phyloP scores from a whole-genome alignment of 2,888 invertebrate species.

The Altica lythri region DNA sequence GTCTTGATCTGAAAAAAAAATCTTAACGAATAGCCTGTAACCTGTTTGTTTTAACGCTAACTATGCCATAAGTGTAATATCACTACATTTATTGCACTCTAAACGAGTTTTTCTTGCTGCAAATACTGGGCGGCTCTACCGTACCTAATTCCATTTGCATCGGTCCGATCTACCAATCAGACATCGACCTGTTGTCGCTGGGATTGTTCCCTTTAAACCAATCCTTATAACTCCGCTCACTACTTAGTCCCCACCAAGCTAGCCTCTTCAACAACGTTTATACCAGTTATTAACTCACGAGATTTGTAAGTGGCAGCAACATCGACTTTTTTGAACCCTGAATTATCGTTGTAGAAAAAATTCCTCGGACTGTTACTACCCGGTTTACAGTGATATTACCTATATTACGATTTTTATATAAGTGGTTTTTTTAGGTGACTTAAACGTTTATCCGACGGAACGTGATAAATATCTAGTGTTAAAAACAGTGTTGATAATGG shows the following conservation, averaged over 20 bases:
- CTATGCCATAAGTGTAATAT: slow-evolving; percentile 53
- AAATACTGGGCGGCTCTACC: slow-evolving; percentile 46
- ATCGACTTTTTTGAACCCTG: slow-evolving; percentile 22
- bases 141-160: slow-evolving; percentile 51
- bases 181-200: slow-evolving; percentile 34
- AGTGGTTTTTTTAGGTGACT: neutral
- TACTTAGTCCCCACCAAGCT: slow-evolving; percentile 34
- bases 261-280: slow-evolving; percentile 40
- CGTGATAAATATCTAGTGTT: slow-evolving; percentile 10
- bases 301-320: slow-evolving; percentile 54
- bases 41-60: slow-evolving; percentile 52
- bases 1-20: slow-evolving; percentile 44
- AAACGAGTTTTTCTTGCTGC: slow-evolving; percentile 50
- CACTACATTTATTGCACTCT: slow-evolving; percentile 47
- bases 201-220: slow-evolving; percentile 39
- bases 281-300: slow-evolving; percentile 54
- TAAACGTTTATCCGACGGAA: slow-evolving; percentile 10
- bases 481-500: slow-evolving; percentile 19
- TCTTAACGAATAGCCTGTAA: slow-evolving; percentile 43
- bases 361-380: neutral
- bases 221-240: slow-evolving; percentile 40
- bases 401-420: neutral
- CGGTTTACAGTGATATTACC: slow-evolving; percentile 4
- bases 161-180: slow-evolving; percentile 45
- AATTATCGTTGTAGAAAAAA: slow-evolving; percentile 20